These are phyloP conservation scores for Pterostichus madidus DNA, from an alignment of 2,888 invertebrate genomes.

Conservation along the genomic window DNA sequence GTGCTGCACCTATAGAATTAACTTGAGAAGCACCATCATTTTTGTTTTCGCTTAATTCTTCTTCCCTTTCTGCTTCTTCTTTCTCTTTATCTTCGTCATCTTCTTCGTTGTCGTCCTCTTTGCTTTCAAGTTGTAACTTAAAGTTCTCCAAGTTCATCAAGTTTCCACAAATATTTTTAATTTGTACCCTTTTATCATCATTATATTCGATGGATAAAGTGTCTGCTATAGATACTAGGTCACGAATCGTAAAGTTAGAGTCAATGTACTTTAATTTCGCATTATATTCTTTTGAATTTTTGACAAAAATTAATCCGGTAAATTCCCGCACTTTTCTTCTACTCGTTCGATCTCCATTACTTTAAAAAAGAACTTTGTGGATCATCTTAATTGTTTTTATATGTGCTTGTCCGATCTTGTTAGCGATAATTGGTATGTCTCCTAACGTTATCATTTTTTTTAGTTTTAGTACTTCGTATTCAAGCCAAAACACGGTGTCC, in stretches of 20 bases:
- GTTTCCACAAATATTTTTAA: constrained; percentile 8
- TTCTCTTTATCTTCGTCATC: neutral
- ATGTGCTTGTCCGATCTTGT: constrained; percentile 7
- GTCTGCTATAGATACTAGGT: constrained; percentile 19
- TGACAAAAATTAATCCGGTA: neutral
- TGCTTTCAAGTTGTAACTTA: neutral
- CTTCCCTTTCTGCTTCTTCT: neutral
- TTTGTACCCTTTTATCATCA: neutral
- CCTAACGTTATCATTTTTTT: constrained; percentile 4
- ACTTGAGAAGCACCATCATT: neutral
- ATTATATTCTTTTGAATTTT: neutral
- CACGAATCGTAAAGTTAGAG: constrained; percentile 29
- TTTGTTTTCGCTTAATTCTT: neutral
- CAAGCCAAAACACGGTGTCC: too few species aligned
- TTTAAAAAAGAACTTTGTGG: constrained; percentile 19
- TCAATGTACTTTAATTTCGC: constrained; percentile 7
- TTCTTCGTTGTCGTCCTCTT: neutral
- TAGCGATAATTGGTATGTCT: neutral
- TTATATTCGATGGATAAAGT: neutral
- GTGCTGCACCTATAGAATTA: neutral
- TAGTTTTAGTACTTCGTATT: too few species aligned
- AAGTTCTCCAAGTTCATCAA: constrained; percentile 13
- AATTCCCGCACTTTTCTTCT: neutral
- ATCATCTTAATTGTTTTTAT: constrained; percentile 20
- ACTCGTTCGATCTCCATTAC: constrained; percentile 5